Evolutionary conservation across 2,113 vertebrate species (phyloP), one percentile per base, ranked within the genome.

Genomic region (Psettodes erumei): DNA sequence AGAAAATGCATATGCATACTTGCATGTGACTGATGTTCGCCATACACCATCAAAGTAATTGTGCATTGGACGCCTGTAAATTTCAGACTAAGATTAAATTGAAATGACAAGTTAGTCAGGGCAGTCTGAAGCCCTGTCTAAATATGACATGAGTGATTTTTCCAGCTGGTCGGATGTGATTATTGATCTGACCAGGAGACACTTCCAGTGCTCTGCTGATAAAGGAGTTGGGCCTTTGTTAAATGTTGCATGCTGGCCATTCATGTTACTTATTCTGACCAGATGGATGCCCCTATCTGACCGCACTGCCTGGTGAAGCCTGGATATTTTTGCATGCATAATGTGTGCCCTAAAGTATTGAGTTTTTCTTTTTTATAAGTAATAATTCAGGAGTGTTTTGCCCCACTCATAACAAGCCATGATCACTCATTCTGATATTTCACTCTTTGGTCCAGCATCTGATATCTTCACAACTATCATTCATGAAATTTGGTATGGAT

Each of bases 171-270:
- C 75, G 78, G 56, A 68, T 47, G 48, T 38, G 65, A 80, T 82
- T 84, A 88, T 88, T 75, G 84, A 85, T 83, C 82, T 38, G 38
- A 71, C 53, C 76, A 12, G 72, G 32, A 66, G 71, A 78, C 61
- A 11, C 70, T 74, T 71, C 30, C 50, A 61, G 47, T 4, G 1
- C 71, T 37, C 67, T 0, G 53, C 62, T 64, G 19, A 71, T 55
- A 9, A 23, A 13, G 25, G 71, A 75, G 45, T 54, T 55, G 56
- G 6, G 18, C 25, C n/a, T 63, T 60, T 68, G 65, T 70, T 75
- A 51, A 65, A 78, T 69, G 55, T 62, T 78, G 32, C 28, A 75
- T 53, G 53, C n/a, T 71, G 69, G 35, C 19, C 50, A 59, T 19
- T 58, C 27, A 21, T 11, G 63, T 59, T 40, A 45, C 33, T 64